Evolutionary conservation across 2,888 invertebrate genomes (phyloP), one percentile per base, ranked within the genome.

Genomic region (Platycnemis pennipes): DNA sequence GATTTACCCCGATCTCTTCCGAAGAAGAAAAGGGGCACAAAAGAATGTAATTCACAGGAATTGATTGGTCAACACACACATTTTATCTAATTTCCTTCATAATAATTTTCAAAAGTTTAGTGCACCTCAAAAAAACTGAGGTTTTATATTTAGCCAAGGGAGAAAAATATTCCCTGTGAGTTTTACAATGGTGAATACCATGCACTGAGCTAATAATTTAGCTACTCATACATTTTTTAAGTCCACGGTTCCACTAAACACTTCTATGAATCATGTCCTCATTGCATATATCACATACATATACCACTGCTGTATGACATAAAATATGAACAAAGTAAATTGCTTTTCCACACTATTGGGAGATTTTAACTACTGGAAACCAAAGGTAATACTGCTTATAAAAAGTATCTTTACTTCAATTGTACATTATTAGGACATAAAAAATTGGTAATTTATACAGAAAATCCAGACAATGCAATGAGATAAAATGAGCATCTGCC

Each of bases 401-500:
- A 91, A 91, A 91, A 91, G 63, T 42, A 91, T 91, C 91, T 91
- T 91, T 91, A 91, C 91, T 91, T 91, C 91, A 69, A 69, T 91
- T 91, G 42, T 91, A 91, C 91, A 91, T 91, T 63, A 91, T 91
- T 26, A 91, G 91, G 91, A 91, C 91, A 91, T 91, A 91, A 91
- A 91, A 91, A 91, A 91, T 22, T 53, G 42, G 37, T 56, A 91
- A 91, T 91, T 91, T 91, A 91, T 63, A 91, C 91, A 91, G 91
- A 49, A 91, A 91, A 91, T 63, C 63, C 91, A 91, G 91, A 63
- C 91, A 91, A 42, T 91, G 63, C 91, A 91, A 91, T 44, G 63
- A 63, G 91, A 91, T 91, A 56, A 91, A 91, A 91, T 91, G 91
- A 91, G 63, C 69, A 91, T 63, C 91, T 91, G 91, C 44, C 63